A percentile compares a stretch with the other conserved stretches of the same genome.
These are phyloP conservation scores for Sebastes vulpes DNA, from an alignment of 2,797 vertebrate genomes.

Conservation along the genomic window DNA sequence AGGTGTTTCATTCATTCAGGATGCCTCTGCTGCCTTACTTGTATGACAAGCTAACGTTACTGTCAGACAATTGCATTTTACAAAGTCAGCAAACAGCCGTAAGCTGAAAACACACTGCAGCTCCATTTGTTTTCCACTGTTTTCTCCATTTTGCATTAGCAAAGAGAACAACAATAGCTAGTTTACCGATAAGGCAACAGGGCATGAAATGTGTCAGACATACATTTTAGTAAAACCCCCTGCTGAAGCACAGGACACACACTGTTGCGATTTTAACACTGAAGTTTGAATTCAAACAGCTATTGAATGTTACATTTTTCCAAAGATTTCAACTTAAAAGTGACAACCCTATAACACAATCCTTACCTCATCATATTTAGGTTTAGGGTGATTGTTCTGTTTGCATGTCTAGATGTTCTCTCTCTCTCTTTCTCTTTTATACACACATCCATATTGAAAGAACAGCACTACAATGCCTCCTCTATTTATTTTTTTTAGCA, in stretches of 20 bases:
- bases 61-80: too few relatives aligned
- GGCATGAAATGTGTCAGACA: not conserved
- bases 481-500: slow-evolving; percentile 29
- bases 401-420: not conserved
- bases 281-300: not conserved
- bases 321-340: not conserved
- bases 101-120: too few relatives aligned
- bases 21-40: too few relatives aligned
- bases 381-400: not conserved
- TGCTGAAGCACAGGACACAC: not conserved
- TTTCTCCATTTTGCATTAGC: not conserved
- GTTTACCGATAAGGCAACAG: not conserved
- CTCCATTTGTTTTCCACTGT: too few relatives aligned
- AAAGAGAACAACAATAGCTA: not conserved
- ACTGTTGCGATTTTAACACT: not conserved
- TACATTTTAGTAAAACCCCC: not conserved
- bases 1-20: too few relatives aligned
- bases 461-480: not conserved
- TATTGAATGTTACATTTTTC: not conserved
- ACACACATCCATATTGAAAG: not conserved
- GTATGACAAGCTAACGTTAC: too few relatives aligned
- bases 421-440: not conserved
- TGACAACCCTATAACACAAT: not conserved
- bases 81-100: too few relatives aligned
- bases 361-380: not conserved